A percentile compares a stretch with the other conserved stretches of the same genome.
Evolutionary conservation across 2,888 invertebrate genomes (phyloP).

Genomic region (Brenthis ino): DNA sequence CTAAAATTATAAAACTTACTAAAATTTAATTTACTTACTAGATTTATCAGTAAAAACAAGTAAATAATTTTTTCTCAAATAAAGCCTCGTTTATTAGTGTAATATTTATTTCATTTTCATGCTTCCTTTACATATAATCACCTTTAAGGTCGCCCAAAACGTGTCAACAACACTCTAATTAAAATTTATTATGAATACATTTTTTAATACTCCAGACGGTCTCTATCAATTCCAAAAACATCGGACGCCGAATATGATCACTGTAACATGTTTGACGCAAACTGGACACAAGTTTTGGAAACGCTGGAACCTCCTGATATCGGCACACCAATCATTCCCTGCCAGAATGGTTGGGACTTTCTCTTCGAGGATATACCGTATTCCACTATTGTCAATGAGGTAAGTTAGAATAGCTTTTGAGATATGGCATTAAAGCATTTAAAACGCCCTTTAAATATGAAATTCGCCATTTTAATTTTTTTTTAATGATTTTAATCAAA

Average conservation of each 20-base stretch:
- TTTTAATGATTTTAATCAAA: too few species aligned
- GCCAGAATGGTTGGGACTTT: constrained; percentile 59
- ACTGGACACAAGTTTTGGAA: constrained; percentile 55
- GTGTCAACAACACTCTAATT: background rate
- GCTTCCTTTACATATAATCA: too few species aligned
- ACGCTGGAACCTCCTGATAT: constrained; percentile 49
- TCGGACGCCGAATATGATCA: constrained; percentile 48
- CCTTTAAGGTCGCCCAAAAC: too few species aligned
- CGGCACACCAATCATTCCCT: constrained; percentile 46
- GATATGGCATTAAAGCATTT: background rate
- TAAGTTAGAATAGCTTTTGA: constrained; percentile 8
- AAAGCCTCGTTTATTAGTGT: too few species aligned
- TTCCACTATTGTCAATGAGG: constrained; percentile 57
- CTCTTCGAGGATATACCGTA: constrained; percentile 58
- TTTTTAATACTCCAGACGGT: constrained; percentile 45
- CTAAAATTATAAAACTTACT: too few species aligned
- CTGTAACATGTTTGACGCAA: constrained; percentile 54
- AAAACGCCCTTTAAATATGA: too few species aligned
- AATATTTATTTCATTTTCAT: too few species aligned
- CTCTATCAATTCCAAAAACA: constrained; percentile 55
- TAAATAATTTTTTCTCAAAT: too few species aligned
- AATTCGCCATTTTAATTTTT: too few species aligned
- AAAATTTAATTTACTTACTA: background rate
- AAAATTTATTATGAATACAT: constrained; percentile 17
- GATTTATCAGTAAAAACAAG: background rate